phyloP scores from a whole-genome alignment of 2,797 vertebrate genomes.

The Paedocypris micromegethes region DNA sequence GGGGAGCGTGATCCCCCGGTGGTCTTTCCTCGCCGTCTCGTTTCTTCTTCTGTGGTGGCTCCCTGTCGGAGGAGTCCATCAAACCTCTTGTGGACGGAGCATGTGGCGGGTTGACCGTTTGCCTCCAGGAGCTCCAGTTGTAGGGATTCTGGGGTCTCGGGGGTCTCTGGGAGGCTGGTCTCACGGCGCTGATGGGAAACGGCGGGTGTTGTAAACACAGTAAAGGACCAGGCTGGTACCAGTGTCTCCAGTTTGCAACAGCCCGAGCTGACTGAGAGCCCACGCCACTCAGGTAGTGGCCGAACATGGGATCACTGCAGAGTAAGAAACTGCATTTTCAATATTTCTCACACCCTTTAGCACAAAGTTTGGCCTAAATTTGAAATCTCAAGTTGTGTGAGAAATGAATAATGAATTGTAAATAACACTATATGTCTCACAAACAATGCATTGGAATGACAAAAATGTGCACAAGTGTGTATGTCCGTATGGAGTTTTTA shows the following conservation, averaged over 20 bases:
- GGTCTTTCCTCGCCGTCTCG: constrained; percentile 50
- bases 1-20: neutral
- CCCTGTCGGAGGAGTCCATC: constrained; percentile 68
- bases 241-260: constrained; percentile 41
- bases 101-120: constrained; percentile 53
- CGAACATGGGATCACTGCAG: constrained; percentile 78
- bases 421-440: no score
- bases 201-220: constrained; percentile 24
- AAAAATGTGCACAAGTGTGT: no score
- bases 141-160: constrained; percentile 53
- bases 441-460: no score
- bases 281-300: constrained; percentile 69
- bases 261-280: constrained; percentile 57
- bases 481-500: no score
- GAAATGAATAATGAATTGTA: no score
- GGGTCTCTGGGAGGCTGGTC: constrained; percentile 37
- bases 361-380: no score
- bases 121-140: constrained; percentile 52
- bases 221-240: constrained; percentile 49
- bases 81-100: constrained; percentile 52
- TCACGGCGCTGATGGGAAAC: neutral
- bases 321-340: neutral
- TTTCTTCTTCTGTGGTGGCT: constrained; percentile 74
- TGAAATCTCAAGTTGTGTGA: no score
- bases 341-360: neutral